These are phyloP conservation scores for Microcebus tavaratra DNA, from an alignment of 2,113 vertebrate species.

Conservation along the genomic window DNA sequence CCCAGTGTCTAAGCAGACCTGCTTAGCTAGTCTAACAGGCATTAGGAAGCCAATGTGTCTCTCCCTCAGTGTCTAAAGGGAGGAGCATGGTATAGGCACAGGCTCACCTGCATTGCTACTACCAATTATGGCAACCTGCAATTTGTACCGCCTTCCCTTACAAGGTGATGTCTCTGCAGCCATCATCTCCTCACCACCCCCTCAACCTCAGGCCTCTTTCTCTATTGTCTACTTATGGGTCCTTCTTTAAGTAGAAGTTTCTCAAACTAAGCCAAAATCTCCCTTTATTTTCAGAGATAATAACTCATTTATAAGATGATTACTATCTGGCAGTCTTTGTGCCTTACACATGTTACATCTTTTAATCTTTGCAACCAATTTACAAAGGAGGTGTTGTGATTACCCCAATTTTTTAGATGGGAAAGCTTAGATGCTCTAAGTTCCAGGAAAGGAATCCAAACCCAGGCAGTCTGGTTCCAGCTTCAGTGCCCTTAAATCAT, in stretches of 20 bases:
- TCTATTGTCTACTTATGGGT: background rate
- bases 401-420: background rate
- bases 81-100: background rate
- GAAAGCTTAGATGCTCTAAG: background rate
- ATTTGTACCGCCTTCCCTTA: background rate
- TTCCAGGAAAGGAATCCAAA: background rate
- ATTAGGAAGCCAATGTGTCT: background rate
- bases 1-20: background rate
- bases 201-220: background rate
- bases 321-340: background rate
- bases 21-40: background rate
- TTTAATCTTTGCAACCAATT: conserved; percentile 31
- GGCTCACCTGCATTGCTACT: background rate
- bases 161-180: background rate
- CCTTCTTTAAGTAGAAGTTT: conserved; percentile 22
- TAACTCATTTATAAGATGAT: conserved; percentile 39
- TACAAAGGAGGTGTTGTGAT: conserved; percentile 21
- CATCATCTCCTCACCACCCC: background rate
- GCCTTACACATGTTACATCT: background rate
- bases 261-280: conserved; percentile 30
- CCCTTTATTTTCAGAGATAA: conserved; percentile 8
- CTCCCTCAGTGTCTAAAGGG: background rate
- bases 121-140: background rate
- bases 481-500: background rate
- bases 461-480: background rate